phyloP scores from a whole-genome alignment of 1,140 invertebrate genomes.

The Metopolophium dirhodum region DNA sequence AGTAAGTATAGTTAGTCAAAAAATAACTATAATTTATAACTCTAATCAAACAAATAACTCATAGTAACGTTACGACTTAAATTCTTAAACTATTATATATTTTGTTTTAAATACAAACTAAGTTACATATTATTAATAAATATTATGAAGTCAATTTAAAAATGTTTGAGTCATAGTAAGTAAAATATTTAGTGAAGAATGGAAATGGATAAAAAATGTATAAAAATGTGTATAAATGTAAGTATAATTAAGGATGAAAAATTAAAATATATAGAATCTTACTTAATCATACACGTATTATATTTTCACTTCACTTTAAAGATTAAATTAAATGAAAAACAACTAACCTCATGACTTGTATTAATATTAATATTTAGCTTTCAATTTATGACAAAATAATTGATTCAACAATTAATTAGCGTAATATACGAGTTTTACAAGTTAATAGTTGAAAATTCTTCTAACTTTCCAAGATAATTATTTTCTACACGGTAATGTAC shows the following conservation, averaged over 20 bases:
- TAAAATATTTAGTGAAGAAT: neutral
- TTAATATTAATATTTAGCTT: no score
- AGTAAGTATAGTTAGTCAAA: neutral
- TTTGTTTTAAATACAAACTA: neutral
- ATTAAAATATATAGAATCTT: neutral
- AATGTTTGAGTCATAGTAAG: neutral
- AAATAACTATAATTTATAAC: neutral
- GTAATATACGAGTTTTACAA: neutral
- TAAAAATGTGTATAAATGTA: neutral
- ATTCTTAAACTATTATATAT: neutral
- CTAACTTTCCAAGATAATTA: neutral
- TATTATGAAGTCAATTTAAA: neutral
- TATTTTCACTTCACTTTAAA: no score
- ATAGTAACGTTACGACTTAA: neutral
- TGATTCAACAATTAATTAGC: neutral
- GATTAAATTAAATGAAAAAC: no score
- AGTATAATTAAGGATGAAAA: neutral
- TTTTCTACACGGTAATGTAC: neutral
- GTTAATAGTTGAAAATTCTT: neutral
- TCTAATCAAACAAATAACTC: neutral
- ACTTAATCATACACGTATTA: neutral
- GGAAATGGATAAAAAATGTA: neutral
- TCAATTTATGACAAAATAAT: no score
- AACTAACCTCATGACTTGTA: no score
- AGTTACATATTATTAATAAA: neutral